These are phyloP conservation scores for Allobates femoralis DNA, from an alignment of 2,797 vertebrate species.

Conservation along the genomic window DNA sequence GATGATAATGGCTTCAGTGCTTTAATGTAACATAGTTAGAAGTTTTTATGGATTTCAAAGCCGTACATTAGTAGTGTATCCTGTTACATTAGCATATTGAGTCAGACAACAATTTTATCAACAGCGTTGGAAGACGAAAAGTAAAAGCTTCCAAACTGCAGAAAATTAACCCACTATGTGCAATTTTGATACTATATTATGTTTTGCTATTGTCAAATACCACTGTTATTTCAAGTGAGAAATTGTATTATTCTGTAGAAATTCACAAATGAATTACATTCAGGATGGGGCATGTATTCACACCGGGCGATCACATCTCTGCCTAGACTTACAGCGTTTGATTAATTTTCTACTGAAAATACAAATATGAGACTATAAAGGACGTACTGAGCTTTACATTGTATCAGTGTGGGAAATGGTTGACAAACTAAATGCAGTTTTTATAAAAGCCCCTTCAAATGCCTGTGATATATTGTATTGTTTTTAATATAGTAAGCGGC, in stretches of 20 bases:
- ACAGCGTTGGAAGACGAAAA: constrained; percentile 1
- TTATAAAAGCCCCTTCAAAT: neutral
- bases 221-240: neutral
- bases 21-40: constrained; percentile 33
- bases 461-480: no score
- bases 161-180: neutral
- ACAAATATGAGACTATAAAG: neutral
- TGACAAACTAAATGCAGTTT: neutral
- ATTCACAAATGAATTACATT: neutral
- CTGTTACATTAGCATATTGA: constrained; percentile 31
- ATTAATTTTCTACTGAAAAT: neutral
- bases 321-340: neutral
- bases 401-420: neutral
- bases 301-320: neutral
- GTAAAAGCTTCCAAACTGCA: constrained; percentile 17
- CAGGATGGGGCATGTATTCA: neutral
- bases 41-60: constrained; percentile 26
- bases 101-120: neutral
- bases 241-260: neutral
- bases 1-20: constrained; percentile 40
- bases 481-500: no score
- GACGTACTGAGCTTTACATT: neutral
- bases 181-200: neutral
- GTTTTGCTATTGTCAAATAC: neutral
- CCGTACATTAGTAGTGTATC: constrained; percentile 40